Conservation (phyloP, 1,140 invertebrate genomes). For the Ericerus pela region DNA sequence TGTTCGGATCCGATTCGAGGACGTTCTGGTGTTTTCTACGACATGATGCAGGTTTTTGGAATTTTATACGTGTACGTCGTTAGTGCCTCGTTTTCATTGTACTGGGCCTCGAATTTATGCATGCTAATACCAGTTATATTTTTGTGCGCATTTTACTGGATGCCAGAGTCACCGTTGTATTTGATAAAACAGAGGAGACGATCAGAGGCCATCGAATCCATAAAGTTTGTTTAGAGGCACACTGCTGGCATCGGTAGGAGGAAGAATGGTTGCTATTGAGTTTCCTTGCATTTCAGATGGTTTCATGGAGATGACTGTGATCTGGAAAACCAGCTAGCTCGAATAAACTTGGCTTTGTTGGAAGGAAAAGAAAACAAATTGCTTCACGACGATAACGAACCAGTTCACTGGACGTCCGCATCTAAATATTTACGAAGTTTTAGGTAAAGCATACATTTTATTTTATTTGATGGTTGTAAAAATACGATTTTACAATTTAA, state of each 20-base stretch:
- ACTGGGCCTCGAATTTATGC: conserved; percentile 30
- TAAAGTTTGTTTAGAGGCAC: conserved; percentile 22
- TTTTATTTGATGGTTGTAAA: no score
- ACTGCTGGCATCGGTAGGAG: background rate
- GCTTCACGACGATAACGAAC: no score
- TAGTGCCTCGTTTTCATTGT: conserved; percentile 32
- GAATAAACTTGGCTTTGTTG: conserved; percentile 30
- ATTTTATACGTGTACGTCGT: conserved; percentile 38
- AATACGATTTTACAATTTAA: no score
- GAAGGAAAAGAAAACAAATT: background rate
- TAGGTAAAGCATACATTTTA: no score
- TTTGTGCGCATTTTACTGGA: conserved; percentile 32
- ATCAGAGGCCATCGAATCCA: conserved; percentile 24
- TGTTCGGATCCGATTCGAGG: conserved; percentile 40
- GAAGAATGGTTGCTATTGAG: background rate
- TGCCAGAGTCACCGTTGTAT: conserved; percentile 34
- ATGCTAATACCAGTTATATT: conserved; percentile 33
- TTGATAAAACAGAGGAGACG: conserved; percentile 21
- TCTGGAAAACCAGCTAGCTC: conserved; percentile 37
- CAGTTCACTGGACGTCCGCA: no score
- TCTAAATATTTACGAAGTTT: no score
- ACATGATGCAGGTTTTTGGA: conserved; percentile 40
- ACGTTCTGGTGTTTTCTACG: conserved; percentile 39
- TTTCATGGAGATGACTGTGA: conserved; percentile 49
- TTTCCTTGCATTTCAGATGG: conserved; percentile 19